Conservation (phyloP, 2,113 vertebrate species). For the Sebastes schlegelii region DNA sequence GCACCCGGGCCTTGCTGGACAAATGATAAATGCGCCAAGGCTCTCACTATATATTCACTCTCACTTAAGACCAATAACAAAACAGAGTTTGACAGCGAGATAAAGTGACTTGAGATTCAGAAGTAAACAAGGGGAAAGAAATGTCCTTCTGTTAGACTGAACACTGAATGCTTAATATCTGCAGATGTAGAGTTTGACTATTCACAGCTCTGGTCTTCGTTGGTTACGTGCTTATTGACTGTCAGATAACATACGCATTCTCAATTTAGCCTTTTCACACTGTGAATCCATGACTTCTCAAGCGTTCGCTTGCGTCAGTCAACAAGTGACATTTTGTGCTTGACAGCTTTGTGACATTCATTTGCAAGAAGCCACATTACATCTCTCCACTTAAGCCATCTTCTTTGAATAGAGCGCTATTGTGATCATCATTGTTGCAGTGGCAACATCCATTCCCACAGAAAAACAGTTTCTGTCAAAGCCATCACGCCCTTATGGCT, state of each 20-base stretch:
- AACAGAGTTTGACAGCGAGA: constrained; percentile 15
- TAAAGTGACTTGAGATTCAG: constrained; percentile 17
- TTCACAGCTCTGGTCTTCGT: not conserved
- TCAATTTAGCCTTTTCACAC: not conserved
- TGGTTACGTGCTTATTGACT: not conserved
- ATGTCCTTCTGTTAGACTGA: not conserved
- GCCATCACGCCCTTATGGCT: not conserved
- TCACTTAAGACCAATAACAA: constrained; percentile 27
- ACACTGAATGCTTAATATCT: not conserved
- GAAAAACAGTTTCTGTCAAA: not conserved
- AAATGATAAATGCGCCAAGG: constrained; percentile 50
- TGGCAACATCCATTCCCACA: not conserved
- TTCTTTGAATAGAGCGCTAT: not conserved
- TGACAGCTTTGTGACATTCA: not conserved
- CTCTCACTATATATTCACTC: constrained; percentile 18
- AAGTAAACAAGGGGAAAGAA: constrained; percentile 18
- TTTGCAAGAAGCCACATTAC: not conserved
- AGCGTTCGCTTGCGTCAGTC: not conserved
- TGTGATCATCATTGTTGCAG: constrained; percentile 6
- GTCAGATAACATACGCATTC: not conserved
- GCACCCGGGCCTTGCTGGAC: constrained; percentile 31
- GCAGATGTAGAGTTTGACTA: not conserved
- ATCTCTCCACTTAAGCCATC: not conserved
- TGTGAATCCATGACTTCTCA: not conserved
- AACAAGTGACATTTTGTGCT: not conserved